A percentile compares a stretch with the other conserved stretches of the same genome.
These are phyloP conservation scores for Ormyrus rosae DNA, from an alignment of 2,888 invertebrate genomes.

Conservation along the genomic window DNA sequence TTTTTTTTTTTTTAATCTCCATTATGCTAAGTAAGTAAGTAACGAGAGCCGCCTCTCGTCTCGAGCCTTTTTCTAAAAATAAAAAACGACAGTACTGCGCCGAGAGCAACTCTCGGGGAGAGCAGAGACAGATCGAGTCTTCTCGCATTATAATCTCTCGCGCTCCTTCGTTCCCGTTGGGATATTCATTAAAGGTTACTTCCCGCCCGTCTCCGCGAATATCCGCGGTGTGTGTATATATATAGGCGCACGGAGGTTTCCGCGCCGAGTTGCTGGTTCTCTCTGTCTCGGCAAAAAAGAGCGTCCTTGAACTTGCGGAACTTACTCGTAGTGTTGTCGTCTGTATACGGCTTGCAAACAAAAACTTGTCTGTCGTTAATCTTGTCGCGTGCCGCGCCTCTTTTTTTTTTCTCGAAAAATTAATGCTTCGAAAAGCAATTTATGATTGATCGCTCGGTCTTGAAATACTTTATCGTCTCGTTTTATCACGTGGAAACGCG, in stretches of 20 bases:
- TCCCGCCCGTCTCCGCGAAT: neutral
- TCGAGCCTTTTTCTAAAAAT: slow-evolving; percentile 22
- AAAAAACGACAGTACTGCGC: slow-evolving; percentile 24
- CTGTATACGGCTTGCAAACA: no score
- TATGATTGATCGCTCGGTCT: no score
- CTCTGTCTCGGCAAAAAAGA: neutral
- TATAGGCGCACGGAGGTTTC: neutral
- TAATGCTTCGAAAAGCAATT: no score
- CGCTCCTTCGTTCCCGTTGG: slow-evolving; percentile 17
- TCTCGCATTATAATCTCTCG: slow-evolving; percentile 51
- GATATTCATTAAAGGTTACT: slow-evolving; percentile 49
- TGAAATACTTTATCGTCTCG: no score
- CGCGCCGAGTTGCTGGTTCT: neutral
- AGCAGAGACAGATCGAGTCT: slow-evolving; percentile 47
- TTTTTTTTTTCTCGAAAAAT: no score
- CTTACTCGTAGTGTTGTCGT: no score
- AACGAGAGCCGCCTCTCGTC: slow-evolving; percentile 24
- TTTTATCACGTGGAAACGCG: no score
- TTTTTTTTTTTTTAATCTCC: slow-evolving; percentile 51
- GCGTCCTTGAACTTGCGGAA: neutral
- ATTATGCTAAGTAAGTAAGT: slow-evolving; percentile 56
- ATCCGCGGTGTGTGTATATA: neutral
- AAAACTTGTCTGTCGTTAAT: no score
- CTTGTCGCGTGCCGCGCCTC: no score
- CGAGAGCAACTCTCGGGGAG: neutral